Percentiles rank a stretch among this genome's conserved stretches.
Evolutionary conservation across 2,888 invertebrate species (phyloP).

Genomic region (Acleris laterana): DNA sequence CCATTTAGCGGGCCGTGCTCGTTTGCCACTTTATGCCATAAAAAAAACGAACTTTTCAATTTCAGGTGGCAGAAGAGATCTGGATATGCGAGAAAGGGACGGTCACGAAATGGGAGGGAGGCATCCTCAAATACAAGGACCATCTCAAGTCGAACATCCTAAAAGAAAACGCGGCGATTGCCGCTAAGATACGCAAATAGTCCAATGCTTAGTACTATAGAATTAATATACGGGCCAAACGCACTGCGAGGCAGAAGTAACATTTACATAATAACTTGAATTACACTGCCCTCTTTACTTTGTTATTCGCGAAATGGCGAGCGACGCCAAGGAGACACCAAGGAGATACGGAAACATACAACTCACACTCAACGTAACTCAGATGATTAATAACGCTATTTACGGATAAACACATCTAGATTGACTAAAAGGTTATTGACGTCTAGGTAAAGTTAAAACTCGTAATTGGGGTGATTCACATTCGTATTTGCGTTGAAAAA

Average conservation of each 20-base stretch:
- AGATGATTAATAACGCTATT: no score
- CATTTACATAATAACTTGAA: background rate
- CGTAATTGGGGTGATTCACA: no score
- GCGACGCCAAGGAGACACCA: no score
- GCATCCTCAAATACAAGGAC: conserved; percentile 98
- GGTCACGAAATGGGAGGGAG: conserved; percentile 98
- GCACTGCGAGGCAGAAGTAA: conserved; percentile 22
- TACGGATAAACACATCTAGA: no score
- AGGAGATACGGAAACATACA: no score
- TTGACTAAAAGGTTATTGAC: no score
- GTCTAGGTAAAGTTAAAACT: no score
- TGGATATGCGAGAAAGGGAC: conserved; percentile 99
- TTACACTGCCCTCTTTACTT: background rate
- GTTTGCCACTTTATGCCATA: no score
- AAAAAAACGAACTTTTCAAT: background rate
- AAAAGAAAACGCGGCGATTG: conserved; percentile 86
- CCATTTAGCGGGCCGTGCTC: no score
- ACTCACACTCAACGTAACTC: no score
- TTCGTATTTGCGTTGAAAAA: no score
- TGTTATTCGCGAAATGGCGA: no score
- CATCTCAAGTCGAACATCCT: conserved; percentile 94
- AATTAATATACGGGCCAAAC: conserved; percentile 7
- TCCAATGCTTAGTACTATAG: conserved; percentile 42
- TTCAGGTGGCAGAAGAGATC: conserved; percentile 98
- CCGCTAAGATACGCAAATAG: conserved; percentile 78